Conservation (phyloP, 64 coral and sea anemone species). For the Montipora efflorescens region DNA sequence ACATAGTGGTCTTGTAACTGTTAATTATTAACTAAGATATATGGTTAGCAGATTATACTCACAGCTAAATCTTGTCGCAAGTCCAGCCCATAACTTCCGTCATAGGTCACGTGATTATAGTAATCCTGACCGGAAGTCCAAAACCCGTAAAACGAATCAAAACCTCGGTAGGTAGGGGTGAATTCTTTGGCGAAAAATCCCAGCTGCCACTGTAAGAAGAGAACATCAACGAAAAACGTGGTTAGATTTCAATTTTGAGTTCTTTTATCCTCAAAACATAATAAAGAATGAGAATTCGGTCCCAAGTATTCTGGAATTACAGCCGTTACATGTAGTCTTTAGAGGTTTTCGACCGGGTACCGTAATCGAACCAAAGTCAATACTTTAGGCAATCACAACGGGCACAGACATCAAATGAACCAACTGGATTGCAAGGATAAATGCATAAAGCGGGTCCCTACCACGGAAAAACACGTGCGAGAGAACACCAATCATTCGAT, state of each 20-base stretch:
- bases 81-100: conserved; percentile 91
- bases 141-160: conserved; percentile 97
- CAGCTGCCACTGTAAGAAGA: conserved; percentile 87
- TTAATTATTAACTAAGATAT: no score
- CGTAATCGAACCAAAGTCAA: no score
- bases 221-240: neutral
- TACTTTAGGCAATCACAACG: no score
- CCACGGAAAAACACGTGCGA: no score
- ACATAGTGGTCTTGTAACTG: no score
- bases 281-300: neutral
- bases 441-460: no score
- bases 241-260: neutral
- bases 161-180: conserved; percentile 94
- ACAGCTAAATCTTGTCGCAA: conserved; percentile 89
- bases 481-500: no score
- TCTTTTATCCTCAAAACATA: neutral
- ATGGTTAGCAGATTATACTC: conserved; percentile 1
- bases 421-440: no score
- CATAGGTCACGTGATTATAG: conserved; percentile 93
- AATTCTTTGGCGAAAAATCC: conserved; percentile 98
- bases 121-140: conserved; percentile 95
- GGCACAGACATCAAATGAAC: no score
- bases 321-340: no score
- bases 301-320: no score
- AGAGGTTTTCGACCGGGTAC: no score